phyloP scores from a whole-genome alignment of 2,888 invertebrate species.

The Luffia ferchaultella region DNA sequence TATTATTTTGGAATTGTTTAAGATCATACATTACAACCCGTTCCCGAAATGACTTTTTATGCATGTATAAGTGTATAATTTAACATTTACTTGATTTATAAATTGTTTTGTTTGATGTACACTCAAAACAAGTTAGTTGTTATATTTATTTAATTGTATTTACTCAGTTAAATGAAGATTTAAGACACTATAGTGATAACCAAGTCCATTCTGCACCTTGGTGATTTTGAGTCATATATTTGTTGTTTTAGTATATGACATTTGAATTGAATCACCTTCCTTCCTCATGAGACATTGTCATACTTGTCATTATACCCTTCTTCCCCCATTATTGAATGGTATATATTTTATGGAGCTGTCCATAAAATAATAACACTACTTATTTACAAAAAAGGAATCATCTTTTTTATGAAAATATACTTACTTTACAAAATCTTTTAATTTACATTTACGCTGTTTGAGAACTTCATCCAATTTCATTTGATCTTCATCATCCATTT shows the following conservation, averaged over 20 bases:
- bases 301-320: too few species aligned
- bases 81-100: not conserved
- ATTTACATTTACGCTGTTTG: conserved; percentile 36
- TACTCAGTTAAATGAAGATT: conserved; percentile 16
- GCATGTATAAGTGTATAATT: not conserved
- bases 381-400: not conserved
- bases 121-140: not conserved
- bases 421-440: conserved; percentile 39
- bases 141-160: conserved; percentile 8
- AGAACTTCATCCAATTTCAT: conserved; percentile 34
- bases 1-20: not conserved
- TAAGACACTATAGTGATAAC: too few species aligned
- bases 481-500: conserved; percentile 25
- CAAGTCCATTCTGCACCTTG: not conserved
- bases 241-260: too few species aligned
- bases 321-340: too few species aligned
- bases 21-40: not conserved
- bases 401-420: conserved; percentile 9
- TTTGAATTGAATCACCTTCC: too few species aligned
- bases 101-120: conserved; percentile 12
- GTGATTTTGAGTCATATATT: not conserved
- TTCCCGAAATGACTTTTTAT: not conserved
- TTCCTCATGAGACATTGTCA: too few species aligned
- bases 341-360: too few species aligned
- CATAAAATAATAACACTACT: too few species aligned